Conservation (phyloP, 2,888 invertebrate species). For the Lissocephala sabroskyi region DNA sequence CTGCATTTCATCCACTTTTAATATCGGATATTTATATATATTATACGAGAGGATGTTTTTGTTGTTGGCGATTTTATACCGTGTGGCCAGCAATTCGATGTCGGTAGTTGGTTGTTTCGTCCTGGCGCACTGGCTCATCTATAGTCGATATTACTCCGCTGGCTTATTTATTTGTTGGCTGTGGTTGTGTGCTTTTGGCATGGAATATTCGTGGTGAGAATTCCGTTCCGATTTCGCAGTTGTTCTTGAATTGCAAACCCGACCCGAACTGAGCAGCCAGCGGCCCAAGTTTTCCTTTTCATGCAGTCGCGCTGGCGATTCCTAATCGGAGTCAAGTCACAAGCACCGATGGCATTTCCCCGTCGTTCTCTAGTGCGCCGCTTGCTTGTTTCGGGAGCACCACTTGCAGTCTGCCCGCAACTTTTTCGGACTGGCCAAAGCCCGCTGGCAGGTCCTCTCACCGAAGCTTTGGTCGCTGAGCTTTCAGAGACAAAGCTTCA, state of each 20-base stretch:
- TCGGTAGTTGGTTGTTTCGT: neutral
- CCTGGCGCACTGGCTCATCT: slow-evolving; percentile 9
- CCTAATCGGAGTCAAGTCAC: slow-evolving; percentile 26
- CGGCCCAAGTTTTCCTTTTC: slow-evolving; percentile 59
- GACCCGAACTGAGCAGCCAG: slow-evolving; percentile 71
- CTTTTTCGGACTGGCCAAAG: slow-evolving; percentile 40
- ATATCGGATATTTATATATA: slow-evolving; percentile 10
- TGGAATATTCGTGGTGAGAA: slow-evolving; percentile 2
- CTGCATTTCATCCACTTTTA: neutral
- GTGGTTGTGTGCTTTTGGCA: slow-evolving; percentile 12
- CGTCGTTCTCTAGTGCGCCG: slow-evolving; percentile 42
- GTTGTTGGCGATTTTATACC: no score
- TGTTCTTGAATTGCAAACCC: slow-evolving; percentile 71
- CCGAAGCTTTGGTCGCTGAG: slow-evolving; percentile 22
- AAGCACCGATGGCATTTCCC: slow-evolving; percentile 1
- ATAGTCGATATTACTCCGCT: slow-evolving; percentile 38
- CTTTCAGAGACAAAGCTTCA: slow-evolving; percentile 32
- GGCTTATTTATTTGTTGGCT: slow-evolving; percentile 22
- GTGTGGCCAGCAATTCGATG: slow-evolving; percentile 5
- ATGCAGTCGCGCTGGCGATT: slow-evolving; percentile 54
- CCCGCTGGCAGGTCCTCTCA: slow-evolving; percentile 31
- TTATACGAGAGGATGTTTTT: no score
- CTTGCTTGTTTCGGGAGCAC: slow-evolving; percentile 37
- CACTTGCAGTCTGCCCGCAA: no score
- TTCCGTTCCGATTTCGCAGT: slow-evolving; percentile 47